phyloP scores from a whole-genome alignment of 2,797 vertebrate genomes.

The Streptopelia turtur region DNA sequence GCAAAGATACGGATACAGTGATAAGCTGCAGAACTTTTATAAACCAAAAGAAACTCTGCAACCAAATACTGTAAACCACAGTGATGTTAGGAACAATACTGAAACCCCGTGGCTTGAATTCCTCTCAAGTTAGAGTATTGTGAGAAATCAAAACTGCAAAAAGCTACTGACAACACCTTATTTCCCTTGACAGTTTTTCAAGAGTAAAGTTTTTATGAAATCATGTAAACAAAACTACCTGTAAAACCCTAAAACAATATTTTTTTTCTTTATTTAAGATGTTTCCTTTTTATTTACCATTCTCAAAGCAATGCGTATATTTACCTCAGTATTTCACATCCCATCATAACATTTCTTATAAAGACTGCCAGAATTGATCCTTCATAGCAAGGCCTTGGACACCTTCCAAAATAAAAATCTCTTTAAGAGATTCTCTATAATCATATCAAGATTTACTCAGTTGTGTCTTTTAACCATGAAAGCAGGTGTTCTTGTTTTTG shows the following conservation, averaged over 20 bases:
- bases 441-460: not conserved
- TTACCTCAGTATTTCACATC: not conserved
- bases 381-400: not conserved
- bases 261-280: not conserved
- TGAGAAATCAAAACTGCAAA: not conserved
- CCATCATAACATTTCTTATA: not conserved
- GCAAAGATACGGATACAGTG: not conserved
- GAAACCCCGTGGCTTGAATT: not conserved
- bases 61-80: not conserved
- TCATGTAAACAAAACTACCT: not conserved
- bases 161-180: not conserved
- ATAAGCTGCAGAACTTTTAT: not conserved
- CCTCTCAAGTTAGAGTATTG: not conserved
- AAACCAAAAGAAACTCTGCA: not conserved
- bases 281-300: not conserved
- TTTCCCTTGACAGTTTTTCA: not conserved
- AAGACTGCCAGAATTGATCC: not conserved
- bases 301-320: not conserved
- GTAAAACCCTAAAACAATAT: not conserved
- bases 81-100: not conserved
- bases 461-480: not conserved
- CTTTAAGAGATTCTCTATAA: not conserved
- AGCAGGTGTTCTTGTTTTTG: not conserved
- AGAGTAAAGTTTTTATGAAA: not conserved
- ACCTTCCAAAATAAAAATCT: not conserved